A percentile compares a stretch with the other conserved stretches of the same genome.
phyloP scores from a whole-genome alignment of 2,888 invertebrate species.

The Drosophila subsilvestris region DNA sequence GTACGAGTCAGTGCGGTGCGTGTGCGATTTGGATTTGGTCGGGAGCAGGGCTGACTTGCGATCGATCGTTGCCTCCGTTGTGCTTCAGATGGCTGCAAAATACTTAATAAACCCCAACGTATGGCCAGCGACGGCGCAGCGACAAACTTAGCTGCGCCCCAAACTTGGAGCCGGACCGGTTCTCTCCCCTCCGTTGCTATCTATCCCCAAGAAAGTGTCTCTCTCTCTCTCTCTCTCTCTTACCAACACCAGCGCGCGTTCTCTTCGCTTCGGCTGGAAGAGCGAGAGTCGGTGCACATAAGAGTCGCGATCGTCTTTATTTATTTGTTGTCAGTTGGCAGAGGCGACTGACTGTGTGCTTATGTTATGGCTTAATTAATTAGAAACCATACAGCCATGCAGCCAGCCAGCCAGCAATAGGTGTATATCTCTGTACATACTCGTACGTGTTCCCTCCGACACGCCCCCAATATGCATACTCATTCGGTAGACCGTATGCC shows the following conservation, averaged over 20 bases:
- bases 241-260: background rate
- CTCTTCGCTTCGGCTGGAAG: conserved; percentile 5
- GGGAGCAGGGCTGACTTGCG: conserved; percentile 54
- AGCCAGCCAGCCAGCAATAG: background rate
- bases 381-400: conserved; percentile 29
- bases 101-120: conserved; percentile 81
- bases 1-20: conserved; percentile 10
- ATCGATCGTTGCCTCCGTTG: conserved; percentile 80
- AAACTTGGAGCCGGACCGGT: conserved; percentile 75
- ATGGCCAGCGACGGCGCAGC: conserved; percentile 75
- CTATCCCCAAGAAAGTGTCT: background rate
- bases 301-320: conserved; percentile 15
- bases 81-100: conserved; percentile 84
- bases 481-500: background rate
- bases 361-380: conserved; percentile 79
- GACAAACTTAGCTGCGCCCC: conserved; percentile 59
- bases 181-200: conserved; percentile 3
- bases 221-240: too few relatives aligned
- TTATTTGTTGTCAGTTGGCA: conserved; percentile 25
- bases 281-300: conserved; percentile 22
- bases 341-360: conserved; percentile 42
- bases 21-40: conserved; percentile 3
- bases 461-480: conserved; percentile 30
- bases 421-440: conserved; percentile 4
- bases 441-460: conserved; percentile 41